Evolutionary conservation across 2,888 invertebrate genomes (phyloP), one percentile per base, ranked within the genome.

Genomic region (Drosophila flavopinicola): DNA sequence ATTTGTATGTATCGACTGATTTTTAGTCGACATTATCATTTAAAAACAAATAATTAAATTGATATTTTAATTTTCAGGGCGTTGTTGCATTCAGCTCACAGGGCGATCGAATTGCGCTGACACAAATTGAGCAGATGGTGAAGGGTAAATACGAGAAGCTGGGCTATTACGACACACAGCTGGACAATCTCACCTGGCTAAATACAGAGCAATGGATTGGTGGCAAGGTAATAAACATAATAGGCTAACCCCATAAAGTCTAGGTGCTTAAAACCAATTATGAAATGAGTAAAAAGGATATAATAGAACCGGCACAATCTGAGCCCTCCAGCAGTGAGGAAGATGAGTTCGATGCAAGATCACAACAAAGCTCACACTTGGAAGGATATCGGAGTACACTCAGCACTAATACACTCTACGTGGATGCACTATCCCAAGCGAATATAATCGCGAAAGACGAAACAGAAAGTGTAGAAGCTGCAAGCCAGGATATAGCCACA

Each of bases 51-150:
- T n/a, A 41, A 6, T n/a, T 13, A 13, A 10, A 2, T 54, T 5
- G 20, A 20, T n/a, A n/a, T n/a, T n/a, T n/a, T n/a, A n/a, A 1
- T 64, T 89, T 91, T 11, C 91, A 99, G 99, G 99, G 99, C 41
- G 94, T 95, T 87, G 99, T 99, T 66, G 99, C 98, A 30, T 99
- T 99, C 92, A 98, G 98, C 78, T 98, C 98, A 6, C 97, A 97
- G 92, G 99, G 99, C 78, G 99, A 99, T 92, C 95, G 99, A 85
- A 99, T 99, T 89, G 99, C 99, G 41, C 93, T 98, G 92, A 99
- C 99, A 23, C 98, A 99, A 92, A 98, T 99, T 78, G 99, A 99
- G 91, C 99, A 99, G 92, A 94, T 98, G 92, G 94, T 96, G 66
- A 96, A 98, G 92, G 98, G 99, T 71, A 96, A 95, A 89, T 99